Base-by-base conservation (phyloP, 2,888 invertebrate species). In the Cataglyphis rosenhaueri region DNA sequence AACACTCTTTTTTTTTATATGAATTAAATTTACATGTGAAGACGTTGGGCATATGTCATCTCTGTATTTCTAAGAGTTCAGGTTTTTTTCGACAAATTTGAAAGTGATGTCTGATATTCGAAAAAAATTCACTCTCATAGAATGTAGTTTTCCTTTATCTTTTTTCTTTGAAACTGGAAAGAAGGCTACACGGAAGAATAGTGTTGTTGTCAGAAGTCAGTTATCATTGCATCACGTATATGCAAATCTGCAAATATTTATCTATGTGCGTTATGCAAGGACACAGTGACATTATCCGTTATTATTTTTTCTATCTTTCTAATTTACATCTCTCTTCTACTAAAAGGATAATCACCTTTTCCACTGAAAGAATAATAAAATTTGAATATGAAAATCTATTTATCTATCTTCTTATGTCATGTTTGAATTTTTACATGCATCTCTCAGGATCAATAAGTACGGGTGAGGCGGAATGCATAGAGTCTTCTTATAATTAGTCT, bases 221-320 rank as follows among this genome's bases (percentile, higher is more conserved):
- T 78, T 78, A 76, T 78, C 41, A 3, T 70, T 32, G n/a, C 29
- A 59, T 71, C 44, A 35, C 12, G 70, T 41, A 57, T 68, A 78
- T 29, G 29, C 29, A 29, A 29, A 29, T 29, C 41, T 57, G 57
- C 78, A 78, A 78, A 78, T 44, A 73, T 79, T 79, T 78, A 32
- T 29, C 59, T 76, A 76, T 21, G 29, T 29, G 25, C 38, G n/a
- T 70, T 44, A 32, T 44, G 8, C 18, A 78, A 78, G 57, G 44
- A 57, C 32, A 21, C 1, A 21, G n/a, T 32, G 29, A 55, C 71
- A 79, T 12, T 59, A 12, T 12, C 59, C n/a, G 1, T 55, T 44
- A 2, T 18, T 32, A 35, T 57, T 71, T 29, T 44, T 18, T 59
- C 21, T 44, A 18, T 25, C 38, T 38, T 15, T 70, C 12, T 18